Base-by-base conservation (phyloP, 2,797 vertebrate species). In the Gambelia wislizenii region DNA sequence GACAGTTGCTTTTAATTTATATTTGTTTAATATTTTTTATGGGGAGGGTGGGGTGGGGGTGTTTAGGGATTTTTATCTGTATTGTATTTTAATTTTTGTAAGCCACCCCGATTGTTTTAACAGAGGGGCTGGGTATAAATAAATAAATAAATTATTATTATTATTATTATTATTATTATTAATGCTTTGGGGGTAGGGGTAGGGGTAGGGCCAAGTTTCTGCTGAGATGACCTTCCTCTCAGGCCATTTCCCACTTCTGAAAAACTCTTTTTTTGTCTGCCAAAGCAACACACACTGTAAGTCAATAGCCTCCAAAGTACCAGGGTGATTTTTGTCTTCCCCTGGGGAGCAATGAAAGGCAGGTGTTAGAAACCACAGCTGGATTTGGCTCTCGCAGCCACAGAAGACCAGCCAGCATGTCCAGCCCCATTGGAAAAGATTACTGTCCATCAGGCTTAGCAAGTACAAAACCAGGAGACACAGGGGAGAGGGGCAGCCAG, bases 401-500 rank as follows among this genome's bases (percentile, higher is more conserved):
- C 13, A 0, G 52, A 25, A 64, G 64, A 59, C 64, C 12, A n/a
- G 16, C 27, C 0, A 4, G 64, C 86, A 78, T 75, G 83, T 84
- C 83, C 75, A 10, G 76, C 75, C 64, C 69, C 27, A 44, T 83
- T 64, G 20, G 30, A 47, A 44, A 30, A 86, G 83, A 80, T 89
- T 89, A 89, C 83, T 27, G 83, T 89, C 88, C 74, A 56, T 89
- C 88, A 89, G 76, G 83, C 83, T 89, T 89, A 89, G 83, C 33
- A 2, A 2, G 0, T 8, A 5, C 1, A 3, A 83, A 87, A 67
- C 56, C 52, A 36, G 82, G 82, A 36, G 61, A 47, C 52, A 22
- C n/a, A n/a, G n/a, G n/a, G n/a, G 14, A 14, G 5, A 7, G 84
- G 33, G 27, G 39, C 36, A 67, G 49, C 74, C 64, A 85, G 88